Evolutionary conservation across 2,797 vertebrate genomes (phyloP), one percentile per base, ranked within the genome.

Genomic region (Lophotriccus pileatus): DNA sequence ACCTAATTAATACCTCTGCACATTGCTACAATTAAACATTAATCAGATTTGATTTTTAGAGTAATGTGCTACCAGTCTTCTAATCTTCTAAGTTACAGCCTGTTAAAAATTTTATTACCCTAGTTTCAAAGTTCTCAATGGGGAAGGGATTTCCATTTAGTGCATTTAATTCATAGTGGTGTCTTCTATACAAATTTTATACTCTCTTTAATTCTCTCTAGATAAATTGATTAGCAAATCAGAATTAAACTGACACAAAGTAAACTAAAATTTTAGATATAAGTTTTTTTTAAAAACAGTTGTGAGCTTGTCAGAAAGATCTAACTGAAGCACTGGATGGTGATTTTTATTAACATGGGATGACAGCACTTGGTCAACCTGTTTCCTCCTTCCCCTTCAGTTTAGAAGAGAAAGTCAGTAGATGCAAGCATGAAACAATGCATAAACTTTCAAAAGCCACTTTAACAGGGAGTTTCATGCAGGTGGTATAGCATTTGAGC

Each of bases 31-130:
- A 95, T 97, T 97, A 97, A 96, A 94, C 95, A 96, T 96, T 97
- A 97, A 97, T 98, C 91, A 97, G 52, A 97, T 97, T 95, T 97
- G 96, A 97, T 93, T 97, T 97, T 97, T 81, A 92, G 60, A 97
- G 86, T 97, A 95, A 96, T 95, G 80, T 60, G 88, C 78, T 93
- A 92, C 86, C 59, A 96, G 85, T 97, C 80, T 82, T 91, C 78
- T 96, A 94, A 93, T 95, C 79, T 96, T 88, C 67, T 84, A 79
- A 95, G 93, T 96, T 96, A 91, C 1, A 37, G 95, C 88, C 94
- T 91, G 85, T 95, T 97, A 92, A 84, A 97, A 98, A 95, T 90
- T 97, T 89, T 47, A 95, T 97, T 96, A 92, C 82, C 68, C 60
- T 94, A 79, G 67, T 96, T 97, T 78, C 56, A 55, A 96, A 96